Base-by-base conservation (phyloP, 2,888 invertebrate species). In the Blastobasis lacticolella region DNA sequence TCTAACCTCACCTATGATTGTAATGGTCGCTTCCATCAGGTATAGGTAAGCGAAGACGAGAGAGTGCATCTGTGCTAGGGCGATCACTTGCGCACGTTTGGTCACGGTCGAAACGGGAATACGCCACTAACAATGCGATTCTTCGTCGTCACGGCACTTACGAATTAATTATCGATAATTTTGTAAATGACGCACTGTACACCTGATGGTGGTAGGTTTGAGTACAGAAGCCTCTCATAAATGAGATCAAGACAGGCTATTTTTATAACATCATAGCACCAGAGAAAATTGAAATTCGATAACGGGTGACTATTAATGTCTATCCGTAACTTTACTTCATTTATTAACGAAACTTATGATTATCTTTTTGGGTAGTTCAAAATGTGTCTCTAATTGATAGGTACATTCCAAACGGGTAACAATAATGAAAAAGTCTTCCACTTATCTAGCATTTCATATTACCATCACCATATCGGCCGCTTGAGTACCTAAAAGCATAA, bases 81-180 rank as follows among this genome's bases (percentile, higher is more conserved):
- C 3, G 23, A 23, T 23, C 23, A 23, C 23, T 23, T 23, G 23
- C 3, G 23, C 23, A 23, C 23, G 23, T 23, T 23, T 23, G 23
- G 23, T 23, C 2, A 23, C 3, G 23, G 23, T 23, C 23, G 23
- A 3, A 23, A 23, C 23, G 23, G 23, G 23, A 23, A 23, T 23
- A 23, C 23, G 23, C 23, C 23, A 23, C 67, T 59, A 61, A 23
- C 23, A 23, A 23, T 23, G 23, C 23, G 23, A 23, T 23, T 23
- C 58, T 54, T 56, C 66, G 63, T 66, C 75, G 81, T 81, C 79
- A 81, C 80, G 81, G 78, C 75, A 56, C 59, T 69, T 72, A 69
- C 60, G 54, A 64, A 71, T 73, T 81, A 80, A 82, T 81, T 73
- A 75, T 64, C 65, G 61, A 71, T 73, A 75, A 81, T 82, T 75